Base-by-base conservation (phyloP, 2,797 vertebrate genomes). In the Salmo trutta region DNA sequence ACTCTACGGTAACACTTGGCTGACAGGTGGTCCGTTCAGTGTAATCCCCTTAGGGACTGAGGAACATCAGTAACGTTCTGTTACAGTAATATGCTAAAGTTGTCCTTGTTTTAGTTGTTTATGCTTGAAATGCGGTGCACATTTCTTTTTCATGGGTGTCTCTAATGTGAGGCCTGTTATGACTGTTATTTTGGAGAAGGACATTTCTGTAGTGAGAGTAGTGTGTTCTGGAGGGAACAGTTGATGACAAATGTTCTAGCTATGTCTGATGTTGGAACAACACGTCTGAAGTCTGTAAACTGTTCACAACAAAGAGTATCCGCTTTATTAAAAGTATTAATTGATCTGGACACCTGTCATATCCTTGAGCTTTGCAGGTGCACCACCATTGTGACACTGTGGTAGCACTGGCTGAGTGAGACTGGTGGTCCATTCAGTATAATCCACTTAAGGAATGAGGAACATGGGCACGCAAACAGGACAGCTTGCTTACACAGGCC, bases 351-450 rank as follows among this genome's bases (percentile, higher is more conserved):
- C 56, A 62, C 8, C 56, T 62, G 56, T 62, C 7, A 8, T n/a
- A 62, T 21, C 8, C 59, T 64, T 19, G 59, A 64, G 59, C 21
- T 64, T 64, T 12, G 12, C 59, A 24, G 59, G 8, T 24, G 8
- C 59, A 64, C 59, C 59, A 62, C 2, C 59, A 12, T 62, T 8
- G 59, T 24, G 21, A 21, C n/a, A 21, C n/a, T 62, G 10, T 27
- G 24, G 10, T 64, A 64, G 24, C 59, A 64, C 21, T 64, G 59
- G 59, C 59, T 27, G 21, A 64, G n/a, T 27, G 21, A 64, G n/a
- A 64, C 10, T 64, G 59, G 59, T 24, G 59, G 59, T 64, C 59
- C 59, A 64, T 64, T 64, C 24, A 64, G 59, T 64, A 64, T 64
- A 64, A 64, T 64, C 59, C 21, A 10, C 21, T 64, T 64, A 64